Conservation (phyloP, 2,113 vertebrate species). For the Chlamydotis undulata region DNA sequence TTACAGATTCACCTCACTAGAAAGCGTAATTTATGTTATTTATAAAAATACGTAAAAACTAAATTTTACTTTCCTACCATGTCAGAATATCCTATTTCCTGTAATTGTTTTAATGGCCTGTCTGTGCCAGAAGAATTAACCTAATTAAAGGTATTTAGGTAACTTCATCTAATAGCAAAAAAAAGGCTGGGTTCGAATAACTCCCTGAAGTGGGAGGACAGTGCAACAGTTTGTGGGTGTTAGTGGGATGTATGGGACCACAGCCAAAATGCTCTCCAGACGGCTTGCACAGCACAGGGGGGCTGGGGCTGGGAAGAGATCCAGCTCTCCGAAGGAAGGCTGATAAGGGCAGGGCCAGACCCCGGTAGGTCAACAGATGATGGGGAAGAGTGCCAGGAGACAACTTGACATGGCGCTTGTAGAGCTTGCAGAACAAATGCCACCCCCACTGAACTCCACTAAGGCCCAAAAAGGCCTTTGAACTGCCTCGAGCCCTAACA, state of each 20-base stretch:
- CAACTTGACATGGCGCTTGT: background rate
- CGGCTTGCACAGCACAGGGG: rapidly evolving
- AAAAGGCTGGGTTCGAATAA: background rate
- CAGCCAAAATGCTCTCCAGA: background rate
- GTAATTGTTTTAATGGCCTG: background rate
- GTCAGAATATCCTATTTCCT: background rate
- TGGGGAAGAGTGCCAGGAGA: background rate
- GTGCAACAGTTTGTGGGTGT: background rate
- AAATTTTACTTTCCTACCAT: background rate
- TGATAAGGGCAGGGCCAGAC: background rate
- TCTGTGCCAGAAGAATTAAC: background rate
- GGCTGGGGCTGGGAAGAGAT: background rate
- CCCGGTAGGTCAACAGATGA: background rate
- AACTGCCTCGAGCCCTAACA: background rate
- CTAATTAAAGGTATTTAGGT: background rate
- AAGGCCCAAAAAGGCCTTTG: background rate
- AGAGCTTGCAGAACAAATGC: background rate
- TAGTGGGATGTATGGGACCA: background rate
- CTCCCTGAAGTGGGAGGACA: background rate
- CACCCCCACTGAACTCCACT: background rate
- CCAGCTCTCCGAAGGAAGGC: background rate
- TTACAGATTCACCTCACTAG: background rate
- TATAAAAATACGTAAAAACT: background rate
- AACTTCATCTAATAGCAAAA: background rate
- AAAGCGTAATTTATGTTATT: background rate